Conservation (phyloP, 2,113 vertebrate species). For the Oriolus oriolus region DNA sequence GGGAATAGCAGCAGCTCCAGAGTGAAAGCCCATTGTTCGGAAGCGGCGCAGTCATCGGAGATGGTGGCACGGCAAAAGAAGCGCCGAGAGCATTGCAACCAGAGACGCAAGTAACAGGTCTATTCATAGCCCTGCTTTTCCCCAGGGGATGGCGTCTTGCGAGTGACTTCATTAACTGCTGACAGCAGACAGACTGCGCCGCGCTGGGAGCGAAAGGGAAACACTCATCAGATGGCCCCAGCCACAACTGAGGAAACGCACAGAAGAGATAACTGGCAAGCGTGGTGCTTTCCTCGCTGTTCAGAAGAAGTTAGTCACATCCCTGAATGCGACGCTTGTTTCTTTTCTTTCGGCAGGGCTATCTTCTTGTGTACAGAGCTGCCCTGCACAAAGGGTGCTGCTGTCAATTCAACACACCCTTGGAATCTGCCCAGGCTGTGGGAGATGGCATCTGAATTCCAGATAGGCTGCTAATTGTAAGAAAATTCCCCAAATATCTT, state of each 20-base stretch:
- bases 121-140: slow-evolving; percentile 36
- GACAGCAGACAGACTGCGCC: slow-evolving; percentile 54
- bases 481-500: background rate
- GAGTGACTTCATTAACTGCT: slow-evolving; percentile 49
- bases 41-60: background rate
- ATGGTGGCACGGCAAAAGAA: background rate
- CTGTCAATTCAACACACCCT: accelerated
- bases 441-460: background rate
- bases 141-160: slow-evolving; percentile 35
- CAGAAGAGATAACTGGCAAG: slow-evolving; percentile 48
- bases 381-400: background rate
- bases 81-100: background rate
- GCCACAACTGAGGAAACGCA: slow-evolving; percentile 27
- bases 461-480: background rate
- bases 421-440: background rate
- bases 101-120: background rate
- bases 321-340: background rate
- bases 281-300: background rate
- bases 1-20: background rate
- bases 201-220: slow-evolving; percentile 21
- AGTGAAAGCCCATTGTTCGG: background rate
- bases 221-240: slow-evolving; percentile 48
- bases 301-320: background rate
- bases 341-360: background rate
- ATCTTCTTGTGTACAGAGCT: background rate